Base-by-base conservation (phyloP, 2,797 vertebrate species). In the Chrosomus eos region DNA sequence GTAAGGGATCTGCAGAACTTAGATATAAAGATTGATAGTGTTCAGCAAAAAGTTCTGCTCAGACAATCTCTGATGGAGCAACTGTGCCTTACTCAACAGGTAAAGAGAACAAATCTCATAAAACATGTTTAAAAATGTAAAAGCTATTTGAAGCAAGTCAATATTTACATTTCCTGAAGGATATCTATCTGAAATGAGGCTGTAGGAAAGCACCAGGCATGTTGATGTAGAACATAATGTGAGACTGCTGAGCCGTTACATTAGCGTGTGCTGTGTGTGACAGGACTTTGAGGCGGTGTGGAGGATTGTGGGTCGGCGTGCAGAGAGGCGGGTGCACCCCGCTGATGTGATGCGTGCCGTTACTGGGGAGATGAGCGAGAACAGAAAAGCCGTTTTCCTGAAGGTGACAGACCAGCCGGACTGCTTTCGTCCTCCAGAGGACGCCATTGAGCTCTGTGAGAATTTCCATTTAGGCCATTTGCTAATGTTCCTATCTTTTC, bases 331-430 rank as follows among this genome's bases (percentile, higher is more conserved):
- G 51, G n/a, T 83, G 72, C 64, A 88, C 28, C 75, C 66, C 6
- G 7, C 82, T 45, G 83, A 86, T 26, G 26, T 80, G 76, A 78
- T 89, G 85, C 87, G 85, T 45, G 85, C 85, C 11, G 87, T 87
- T 76, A 88, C 83, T 3, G 88, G 88, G 81, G 85, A 89, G 76
- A 88, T 88, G 85, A 83, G 18, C 1, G 87, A 89, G 77, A 83
- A 48, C 58, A 87, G 88, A 87, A 88, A 89, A 77, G 85, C 87
- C 1, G 0, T 86, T 10, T 89, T 89, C 58, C 19, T 89, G 3
- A 89, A 89, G 83, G 88, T 89, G 62, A 68, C 31, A 55, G 13
- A 36, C 28, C 62, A 51, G 36, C 19, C 0, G 3, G 36, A 68
- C 26, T 5, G 43, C 60, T 68, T 28, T 40, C 2, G 62, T 68